Percentiles rank a stretch among this genome's conserved stretches.
These are phyloP conservation scores for Schizaphis graminum DNA, from an alignment of 2,888 invertebrate genomes.

Conservation along the genomic window DNA sequence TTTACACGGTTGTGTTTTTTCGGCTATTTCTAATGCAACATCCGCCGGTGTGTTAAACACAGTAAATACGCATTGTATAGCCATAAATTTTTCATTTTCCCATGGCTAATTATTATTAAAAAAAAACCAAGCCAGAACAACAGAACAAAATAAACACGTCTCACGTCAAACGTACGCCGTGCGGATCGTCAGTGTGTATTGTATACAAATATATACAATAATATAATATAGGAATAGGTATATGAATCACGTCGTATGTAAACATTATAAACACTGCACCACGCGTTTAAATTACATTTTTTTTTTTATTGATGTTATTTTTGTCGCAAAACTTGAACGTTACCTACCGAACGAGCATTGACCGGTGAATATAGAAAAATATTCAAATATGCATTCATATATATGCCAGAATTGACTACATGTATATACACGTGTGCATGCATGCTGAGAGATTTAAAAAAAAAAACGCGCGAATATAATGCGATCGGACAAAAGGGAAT, in stretches of 20 bases:
- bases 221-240: neutral
- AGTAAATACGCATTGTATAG: neutral
- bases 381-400: neutral
- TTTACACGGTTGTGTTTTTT: conserved; percentile 17
- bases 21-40: conserved; percentile 26
- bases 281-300: neutral
- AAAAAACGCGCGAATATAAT: neutral
- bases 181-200: neutral
- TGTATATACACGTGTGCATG: neutral
- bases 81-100: conserved; percentile 30
- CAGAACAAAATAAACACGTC: neutral
- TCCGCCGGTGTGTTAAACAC: conserved; percentile 15
- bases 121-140: neutral
- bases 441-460: neutral
- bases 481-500: neutral
- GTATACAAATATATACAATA: neutral
- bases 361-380: neutral
- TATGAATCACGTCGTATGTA: neutral
- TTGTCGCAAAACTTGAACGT: neutral
- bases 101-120: conserved; percentile 38
- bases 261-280: neutral
- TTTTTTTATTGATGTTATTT: neutral
- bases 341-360: neutral
- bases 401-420: neutral
- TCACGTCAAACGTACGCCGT: neutral